Evolutionary conservation across 30 jellyfish, hydroid and myxozoan genomes (phyloP), one percentile per base, ranked within the genome.

Genomic region (Hydra vulgaris): DNA sequence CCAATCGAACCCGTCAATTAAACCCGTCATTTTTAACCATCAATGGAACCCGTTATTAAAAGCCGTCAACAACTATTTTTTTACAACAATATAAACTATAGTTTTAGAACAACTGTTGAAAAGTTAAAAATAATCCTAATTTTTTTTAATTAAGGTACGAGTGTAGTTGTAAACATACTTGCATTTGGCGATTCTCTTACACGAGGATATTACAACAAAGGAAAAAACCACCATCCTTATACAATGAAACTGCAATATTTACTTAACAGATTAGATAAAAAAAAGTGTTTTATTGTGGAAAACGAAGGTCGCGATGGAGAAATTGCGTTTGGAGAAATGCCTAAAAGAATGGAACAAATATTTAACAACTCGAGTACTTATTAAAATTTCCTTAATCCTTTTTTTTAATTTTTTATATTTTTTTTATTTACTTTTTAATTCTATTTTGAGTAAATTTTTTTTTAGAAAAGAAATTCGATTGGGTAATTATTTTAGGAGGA

Each of bases 251-350:
- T 90, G 21, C 95, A 90, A 71, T 83, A 70, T 69, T 53, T 90
- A 23, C 71, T 90, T 71, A 90, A 90, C 61, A 86, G 74, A 71
- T 72, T 90, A n/a, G 97, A 90, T 82, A 80, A 94, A 23, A 90
- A 86, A 84, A 82, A 76, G 78, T 90, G 97, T 80, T 90, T 75
- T 76, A 90, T 90, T 21, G 87, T 85, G 8, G 96, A 86, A 18
- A 90, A 90, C 71, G 96, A 90, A 80, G 97, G 97, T 7, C 83
- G 84, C 79, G 97, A 90, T 74, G 97, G 97, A 24, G 97, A 90
- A 52, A 74, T 90, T 71, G 97, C 97, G 0, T 90, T 78, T 55
- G 96, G 89, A 67, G 95, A 90, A 74, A 90, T 90, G 97, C 95
- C 96, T 68, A 76, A 80, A 71, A 74, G 97, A 74, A 73, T 90